Percentiles rank a stretch among this genome's conserved stretches.
These are phyloP conservation scores for Omphaloscelis lunosa DNA, from an alignment of 2,888 invertebrate species.

Conservation along the genomic window DNA sequence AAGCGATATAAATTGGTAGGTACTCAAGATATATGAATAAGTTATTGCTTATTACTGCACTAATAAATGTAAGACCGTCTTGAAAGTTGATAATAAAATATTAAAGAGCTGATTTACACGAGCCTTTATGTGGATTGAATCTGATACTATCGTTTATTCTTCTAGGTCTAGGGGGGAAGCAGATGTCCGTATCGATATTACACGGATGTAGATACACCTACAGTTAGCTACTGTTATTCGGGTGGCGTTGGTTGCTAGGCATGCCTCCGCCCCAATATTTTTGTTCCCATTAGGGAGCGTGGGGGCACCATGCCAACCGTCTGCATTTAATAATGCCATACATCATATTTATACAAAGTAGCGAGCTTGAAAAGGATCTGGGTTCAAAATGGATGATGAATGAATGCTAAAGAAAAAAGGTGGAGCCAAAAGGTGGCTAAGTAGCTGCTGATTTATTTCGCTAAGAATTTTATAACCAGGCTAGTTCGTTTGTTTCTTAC, in stretches of 20 bases:
- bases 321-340: conserved; percentile 58
- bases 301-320: conserved; percentile 66
- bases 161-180: conserved; percentile 53
- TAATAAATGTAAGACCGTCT: conserved; percentile 10
- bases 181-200: conserved; percentile 51
- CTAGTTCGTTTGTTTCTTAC: background rate
- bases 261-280: conserved; percentile 65
- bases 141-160: conserved; percentile 37
- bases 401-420: conserved; percentile 18
- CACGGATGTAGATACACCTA: conserved; percentile 51
- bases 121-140: conserved; percentile 10
- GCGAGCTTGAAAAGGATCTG: conserved; percentile 37
- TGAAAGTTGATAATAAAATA: conserved; percentile 29
- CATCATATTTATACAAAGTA: conserved; percentile 56
- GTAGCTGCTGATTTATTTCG: background rate
- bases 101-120: conserved; percentile 12
- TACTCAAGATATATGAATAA: conserved; percentile 36
- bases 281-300: conserved; percentile 66
- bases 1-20: conserved; percentile 16
- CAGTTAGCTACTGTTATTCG: conserved; percentile 54
- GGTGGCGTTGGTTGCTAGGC: conserved; percentile 68
- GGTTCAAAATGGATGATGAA: conserved; percentile 31
- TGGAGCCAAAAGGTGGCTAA: background rate
- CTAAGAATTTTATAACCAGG: background rate
- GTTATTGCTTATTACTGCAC: conserved; percentile 19